Conservation (phyloP, 2,113 vertebrate species). For the Stegostoma tigrinum region DNA sequence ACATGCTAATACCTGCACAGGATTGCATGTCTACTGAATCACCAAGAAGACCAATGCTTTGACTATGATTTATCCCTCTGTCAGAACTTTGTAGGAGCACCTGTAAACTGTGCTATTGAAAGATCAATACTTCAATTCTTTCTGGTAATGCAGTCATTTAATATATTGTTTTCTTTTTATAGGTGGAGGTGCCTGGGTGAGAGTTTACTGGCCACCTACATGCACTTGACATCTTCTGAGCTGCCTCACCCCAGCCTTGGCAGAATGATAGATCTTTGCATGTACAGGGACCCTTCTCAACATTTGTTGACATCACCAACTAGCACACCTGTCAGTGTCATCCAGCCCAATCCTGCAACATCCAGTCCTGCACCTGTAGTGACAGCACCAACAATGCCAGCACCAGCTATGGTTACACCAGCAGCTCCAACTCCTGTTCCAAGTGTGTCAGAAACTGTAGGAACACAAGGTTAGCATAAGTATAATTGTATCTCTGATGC, state of each 20-base stretch:
- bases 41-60: neutral
- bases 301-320: slow-evolving; percentile 56
- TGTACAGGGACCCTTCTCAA: slow-evolving; percentile 70
- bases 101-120: neutral
- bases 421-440: slow-evolving; percentile 26
- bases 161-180: slow-evolving; percentile 33
- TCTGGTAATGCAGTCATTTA: neutral
- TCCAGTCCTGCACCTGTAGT: slow-evolving; percentile 52
- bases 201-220: slow-evolving; percentile 82
- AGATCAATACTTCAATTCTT: neutral
- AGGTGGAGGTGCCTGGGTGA: slow-evolving; percentile 93
- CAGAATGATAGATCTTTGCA: slow-evolving; percentile 77
- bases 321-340: slow-evolving; percentile 60
- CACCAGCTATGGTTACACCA: slow-evolving; percentile 45
- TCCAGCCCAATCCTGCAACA: slow-evolving; percentile 60
- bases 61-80: neutral
- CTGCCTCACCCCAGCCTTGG: slow-evolving; percentile 80
- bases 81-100: neutral
- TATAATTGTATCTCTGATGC: neutral
- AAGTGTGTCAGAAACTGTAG: slow-evolving; percentile 9
- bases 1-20: neutral
- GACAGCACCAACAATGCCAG: slow-evolving; percentile 48
- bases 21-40: neutral
- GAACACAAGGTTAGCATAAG: neutral
- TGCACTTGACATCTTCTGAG: slow-evolving; percentile 80